A percentile compares a stretch with the other conserved stretches of the same genome.
These are phyloP conservation scores for Orientallactaga bullata DNA, from an alignment of 2,113 vertebrate genomes.

Conservation along the genomic window DNA sequence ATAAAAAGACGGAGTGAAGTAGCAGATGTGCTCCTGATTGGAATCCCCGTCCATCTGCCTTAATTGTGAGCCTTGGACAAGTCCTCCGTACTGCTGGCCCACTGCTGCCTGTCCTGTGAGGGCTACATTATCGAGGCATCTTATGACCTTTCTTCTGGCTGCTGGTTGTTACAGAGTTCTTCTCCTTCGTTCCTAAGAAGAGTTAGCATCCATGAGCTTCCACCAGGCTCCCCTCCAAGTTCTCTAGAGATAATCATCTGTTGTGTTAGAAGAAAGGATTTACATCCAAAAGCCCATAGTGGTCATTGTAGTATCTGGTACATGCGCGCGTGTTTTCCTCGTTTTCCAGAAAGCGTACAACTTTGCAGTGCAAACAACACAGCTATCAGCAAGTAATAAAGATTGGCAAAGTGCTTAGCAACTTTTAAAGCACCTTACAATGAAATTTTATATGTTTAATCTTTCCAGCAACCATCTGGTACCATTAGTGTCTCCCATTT, in stretches of 20 bases:
- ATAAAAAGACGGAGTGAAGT: background rate
- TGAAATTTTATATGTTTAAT: slow-evolving; percentile 11
- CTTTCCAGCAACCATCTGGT: background rate
- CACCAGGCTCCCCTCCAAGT: background rate
- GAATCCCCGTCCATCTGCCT: background rate
- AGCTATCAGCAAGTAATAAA: slow-evolving; percentile 26
- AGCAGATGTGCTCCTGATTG: background rate
- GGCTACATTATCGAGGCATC: background rate
- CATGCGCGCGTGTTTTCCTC: background rate
- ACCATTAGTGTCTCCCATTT: background rate
- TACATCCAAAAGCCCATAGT: background rate
- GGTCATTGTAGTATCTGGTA: background rate
- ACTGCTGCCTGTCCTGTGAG: background rate
- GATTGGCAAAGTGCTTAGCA: background rate
- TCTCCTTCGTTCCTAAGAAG: background rate
- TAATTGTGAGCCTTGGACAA: background rate
- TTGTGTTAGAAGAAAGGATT: background rate
- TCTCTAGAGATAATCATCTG: background rate
- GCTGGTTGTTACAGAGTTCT: background rate
- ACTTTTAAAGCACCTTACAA: background rate
- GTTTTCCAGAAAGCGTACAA: slow-evolving; percentile 3
- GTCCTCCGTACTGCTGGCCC: background rate
- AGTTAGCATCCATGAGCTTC: no score
- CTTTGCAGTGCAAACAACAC: background rate
- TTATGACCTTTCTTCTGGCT: background rate